A percentile compares a stretch with the other conserved stretches of the same genome.
Evolutionary conservation across 2,797 vertebrate species (phyloP).

Genomic region (Enteromius fasciolatus): DNA sequence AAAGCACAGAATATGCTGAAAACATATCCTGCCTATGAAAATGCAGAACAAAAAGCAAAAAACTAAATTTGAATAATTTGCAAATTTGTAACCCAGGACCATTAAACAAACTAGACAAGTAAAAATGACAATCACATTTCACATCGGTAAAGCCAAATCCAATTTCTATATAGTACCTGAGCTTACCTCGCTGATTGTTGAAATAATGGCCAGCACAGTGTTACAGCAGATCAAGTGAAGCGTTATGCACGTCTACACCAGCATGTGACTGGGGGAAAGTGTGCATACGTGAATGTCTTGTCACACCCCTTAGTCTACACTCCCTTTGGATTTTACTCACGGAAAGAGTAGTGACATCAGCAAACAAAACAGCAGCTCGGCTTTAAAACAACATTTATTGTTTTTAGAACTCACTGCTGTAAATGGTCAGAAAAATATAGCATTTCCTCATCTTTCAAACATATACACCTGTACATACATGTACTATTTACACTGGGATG

Average conservation of each 20-base stretch:
- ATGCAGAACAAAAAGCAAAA: not conserved
- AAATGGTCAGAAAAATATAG: conserved; percentile 45
- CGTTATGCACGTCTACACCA: not conserved
- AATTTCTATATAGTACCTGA: not conserved
- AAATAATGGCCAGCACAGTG: not conserved
- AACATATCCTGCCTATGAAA: not conserved
- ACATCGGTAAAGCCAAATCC: not conserved
- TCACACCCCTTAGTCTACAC: conserved; percentile 14
- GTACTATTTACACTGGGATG: conserved; percentile 34
- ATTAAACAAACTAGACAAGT: not conserved
- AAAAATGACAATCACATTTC: not conserved
- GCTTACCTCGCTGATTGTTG: conserved; percentile 12
- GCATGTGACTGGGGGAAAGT: not conserved
- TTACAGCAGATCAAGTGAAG: not conserved
- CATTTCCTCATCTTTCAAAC: conserved; percentile 31
- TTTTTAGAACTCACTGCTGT: conserved; percentile 25
- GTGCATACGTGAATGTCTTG: not conserved
- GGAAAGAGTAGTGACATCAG: not conserved
- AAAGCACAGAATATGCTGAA: not conserved
- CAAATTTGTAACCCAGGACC: not conserved
- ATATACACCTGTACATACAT: conserved; percentile 47
- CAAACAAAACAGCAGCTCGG: not conserved
- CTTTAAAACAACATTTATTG: conserved; percentile 37
- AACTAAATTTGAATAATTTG: not conserved
- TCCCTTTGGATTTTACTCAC: conserved; percentile 34